Base-by-base conservation (phyloP, 2,888 invertebrate species). In the Xestia c-nigrum region DNA sequence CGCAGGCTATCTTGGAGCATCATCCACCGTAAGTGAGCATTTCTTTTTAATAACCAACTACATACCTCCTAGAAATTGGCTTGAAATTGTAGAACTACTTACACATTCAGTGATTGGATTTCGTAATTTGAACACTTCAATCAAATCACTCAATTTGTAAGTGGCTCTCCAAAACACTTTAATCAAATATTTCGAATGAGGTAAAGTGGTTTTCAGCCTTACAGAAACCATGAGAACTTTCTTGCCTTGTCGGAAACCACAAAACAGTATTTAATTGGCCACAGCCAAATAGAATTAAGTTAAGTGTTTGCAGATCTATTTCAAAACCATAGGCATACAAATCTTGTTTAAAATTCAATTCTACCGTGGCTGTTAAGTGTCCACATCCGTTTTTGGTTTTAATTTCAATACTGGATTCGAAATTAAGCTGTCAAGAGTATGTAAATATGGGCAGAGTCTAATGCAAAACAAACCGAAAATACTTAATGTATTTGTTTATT, bases 311-410 rank as follows among this genome's bases (percentile, higher is more conserved):
- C 31, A 65, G 65, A 66, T 50, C 69, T 66, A 69, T 72, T 82
- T 72, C 50, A 69, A 47, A 38, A 52, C 14, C 59, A 46, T 5
- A 52, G 38, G 52, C 78, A 84, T 1, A 52, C 46, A 80, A 50
- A 69, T 43, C 64, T 47, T 71, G 24, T 74, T 81, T 74, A n/a
- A 50, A 72, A 74, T 72, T 63, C 69, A 72, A 68, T 76, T 87
- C 38, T 61, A 64, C 61, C 43, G 46, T 12, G 16, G 19, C 21
- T 47, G 85, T 61, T 81, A 85, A 87, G 59, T 72, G 64, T 40
- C 61, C 14, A 78, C 74, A 85, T 87, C 87, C 87, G 85, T 73
- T 85, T 59, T 74, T 78, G 80, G 76, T 64, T 74, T 63, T 65
- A 85, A 86, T 78, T 50, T 69, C 16, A 74, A 68, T 52, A 69